Base-by-base conservation (phyloP, 2,797 vertebrate species). In the Borostomias antarcticus region DNA sequence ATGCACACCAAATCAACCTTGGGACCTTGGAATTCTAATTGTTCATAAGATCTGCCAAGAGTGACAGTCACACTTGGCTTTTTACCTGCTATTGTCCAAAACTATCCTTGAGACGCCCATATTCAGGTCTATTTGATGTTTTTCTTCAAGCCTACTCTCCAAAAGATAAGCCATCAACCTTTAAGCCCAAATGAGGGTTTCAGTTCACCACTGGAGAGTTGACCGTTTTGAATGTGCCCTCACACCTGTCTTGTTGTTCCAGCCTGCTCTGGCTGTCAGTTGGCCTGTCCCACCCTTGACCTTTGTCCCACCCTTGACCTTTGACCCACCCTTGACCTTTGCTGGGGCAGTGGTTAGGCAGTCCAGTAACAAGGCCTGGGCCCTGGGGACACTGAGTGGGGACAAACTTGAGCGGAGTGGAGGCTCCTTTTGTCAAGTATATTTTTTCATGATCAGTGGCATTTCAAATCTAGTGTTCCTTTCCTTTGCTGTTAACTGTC, bases 281-380 rank as follows among this genome's bases (percentile, higher is more conserved):
- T 69, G 80, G 82, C 75, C 70, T 70, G 78, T 57, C 23, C 87
- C 82, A 82, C 66, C 80, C 62, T 78, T 72, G 73, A 86, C 85
- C 52, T 81, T n/a, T n/a, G n/a, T n/a, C n/a, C n/a, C n/a, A n/a
- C n/a, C n/a, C n/a, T n/a, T n/a, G n/a, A n/a, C n/a, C n/a, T n/a
- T n/a, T n/a, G n/a, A n/a, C n/a, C n/a, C n/a, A n/a, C n/a, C 47
- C 83, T 62, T 72, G 91, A 82, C 90, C 86, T 79, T 86, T 87
- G 58, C 72, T 82, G 66, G 90, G 94, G 94, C 94, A 93, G 93
- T 87, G 93, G 92, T 93, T 92, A 93, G 89, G 90, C 88, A 76
- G 85, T 85, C 78, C 2, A 60, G 78, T 77, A 89, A 86, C 69
- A 78, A 81, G 77, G 2, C 58, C 68, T 4, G 64, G 70, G 74